A percentile compares a stretch with the other conserved stretches of the same genome.
These are phyloP conservation scores for Watsonalla binaria DNA, from an alignment of 2,888 invertebrate species.

Conservation along the genomic window DNA sequence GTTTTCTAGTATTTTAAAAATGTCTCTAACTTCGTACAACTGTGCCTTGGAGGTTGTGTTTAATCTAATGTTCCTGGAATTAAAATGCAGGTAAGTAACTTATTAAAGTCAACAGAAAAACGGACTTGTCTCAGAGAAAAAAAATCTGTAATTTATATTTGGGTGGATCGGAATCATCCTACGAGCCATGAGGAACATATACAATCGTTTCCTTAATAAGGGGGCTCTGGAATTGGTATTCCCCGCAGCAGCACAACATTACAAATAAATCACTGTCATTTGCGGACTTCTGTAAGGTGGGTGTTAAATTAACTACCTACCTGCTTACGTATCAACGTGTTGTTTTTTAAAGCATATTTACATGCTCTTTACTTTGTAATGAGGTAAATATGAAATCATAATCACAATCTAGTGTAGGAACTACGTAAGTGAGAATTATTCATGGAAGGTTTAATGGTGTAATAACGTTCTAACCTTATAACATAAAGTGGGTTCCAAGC, in stretches of 20 bases:
- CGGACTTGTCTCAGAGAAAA: no score
- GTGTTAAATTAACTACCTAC: no score
- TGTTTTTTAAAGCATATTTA: no score
- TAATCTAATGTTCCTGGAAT: constrained; percentile 13
- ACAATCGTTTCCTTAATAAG: no score
- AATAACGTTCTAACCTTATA: constrained; percentile 66
- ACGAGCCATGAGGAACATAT: no score
- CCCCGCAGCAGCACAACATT: no score
- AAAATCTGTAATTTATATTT: no score
- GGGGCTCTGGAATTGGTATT: no score
- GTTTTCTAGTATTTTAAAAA: constrained; percentile 66
- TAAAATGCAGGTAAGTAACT: constrained; percentile 12
- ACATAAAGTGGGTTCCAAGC: constrained; percentile 56
- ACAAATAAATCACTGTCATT: no score
- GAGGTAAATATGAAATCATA: background rate
- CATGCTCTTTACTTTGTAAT: background rate
- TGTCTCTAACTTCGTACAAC: constrained; percentile 34
- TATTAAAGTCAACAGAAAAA: background rate
- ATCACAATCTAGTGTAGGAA: constrained; percentile 14
- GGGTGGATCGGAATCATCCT: no score
- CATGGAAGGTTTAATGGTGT: constrained; percentile 54
- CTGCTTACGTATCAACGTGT: no score
- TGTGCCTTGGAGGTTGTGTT: constrained; percentile 20
- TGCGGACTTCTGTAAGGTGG: no score
- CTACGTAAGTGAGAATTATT: constrained; percentile 41